Evolutionary conservation across 2,113 vertebrate genomes (phyloP).

Genomic region (Sarotherodon lohbergeri): DNA sequence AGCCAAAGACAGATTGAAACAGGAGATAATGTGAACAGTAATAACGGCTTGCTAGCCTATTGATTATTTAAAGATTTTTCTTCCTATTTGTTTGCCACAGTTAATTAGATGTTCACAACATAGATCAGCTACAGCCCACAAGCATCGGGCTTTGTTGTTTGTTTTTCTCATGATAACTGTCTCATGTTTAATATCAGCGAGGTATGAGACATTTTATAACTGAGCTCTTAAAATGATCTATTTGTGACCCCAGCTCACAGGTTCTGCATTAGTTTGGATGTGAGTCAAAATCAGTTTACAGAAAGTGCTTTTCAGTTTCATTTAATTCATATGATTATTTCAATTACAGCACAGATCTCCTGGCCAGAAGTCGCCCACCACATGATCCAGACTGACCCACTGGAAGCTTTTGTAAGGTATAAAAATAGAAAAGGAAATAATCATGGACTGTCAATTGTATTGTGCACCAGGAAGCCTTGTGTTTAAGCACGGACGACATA

Average conservation of each 20-base stretch:
- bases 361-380: not conserved
- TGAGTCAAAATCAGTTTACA: not conserved
- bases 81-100: not conserved
- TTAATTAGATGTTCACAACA: not conserved
- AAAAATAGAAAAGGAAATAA: not conserved
- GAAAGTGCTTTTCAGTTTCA: not conserved
- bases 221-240: not conserved
- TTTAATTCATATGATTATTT: not conserved
- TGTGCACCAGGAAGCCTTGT: not conserved
- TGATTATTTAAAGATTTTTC: not conserved
- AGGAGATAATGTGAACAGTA: not conserved
- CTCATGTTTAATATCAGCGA: not conserved
- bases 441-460: not conserved
- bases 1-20: not conserved
- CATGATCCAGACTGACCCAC: not conserved
- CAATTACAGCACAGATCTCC: not conserved
- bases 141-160: not conserved
- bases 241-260: not conserved
- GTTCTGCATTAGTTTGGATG: not conserved
- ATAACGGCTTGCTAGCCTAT: not conserved
- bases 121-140: not conserved
- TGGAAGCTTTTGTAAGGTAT: not conserved
- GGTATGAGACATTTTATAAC: not conserved
- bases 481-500: not conserved
- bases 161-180: not conserved